Evolutionary conservation across 1,140 invertebrate species (phyloP), one percentile per base, ranked within the genome.

Genomic region (Drosophila sp.): DNA sequence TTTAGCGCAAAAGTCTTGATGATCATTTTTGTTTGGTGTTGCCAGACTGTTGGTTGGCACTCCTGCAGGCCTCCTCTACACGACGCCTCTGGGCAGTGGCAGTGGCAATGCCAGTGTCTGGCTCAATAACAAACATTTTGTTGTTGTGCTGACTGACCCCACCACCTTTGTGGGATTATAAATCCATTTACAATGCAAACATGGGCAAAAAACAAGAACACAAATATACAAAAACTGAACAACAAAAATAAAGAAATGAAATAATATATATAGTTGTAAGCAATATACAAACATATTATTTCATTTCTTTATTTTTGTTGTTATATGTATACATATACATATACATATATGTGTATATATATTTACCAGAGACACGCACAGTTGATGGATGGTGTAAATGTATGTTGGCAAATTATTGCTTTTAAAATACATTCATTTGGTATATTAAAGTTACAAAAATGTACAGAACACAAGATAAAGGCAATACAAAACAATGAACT

Each of bases 181-280:
- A 85, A 85, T 85, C 80, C 77, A 79, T 78, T 80, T 85, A 72
- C 72, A 67, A 70, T 69, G 82, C 82, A 78, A 80, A 78, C 76
- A 79, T 60, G 60, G 40, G 58, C 71, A 76, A 70, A 27, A 61
- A 23, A 44, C 58, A 40, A 44, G 47, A 25, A 7, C 23, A 60
- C 8, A 55, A 47, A 50, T 44, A 64, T 27, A 58, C 27, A 10
- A 4, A 38, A 27, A 23, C 10, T 41, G 23, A 11, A 38, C 29
- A 33, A 8, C n/a, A 62, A 33, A 17, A 23, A 11, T 1, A 47
- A 47, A 47, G 44, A 25, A 47, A 50, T 50, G 25, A 50, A 50
- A 50, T 50, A 50, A 50, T 50, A 50, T 50, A 3, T 50, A 17
- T 17, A 17, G 17, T 50, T 29, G 57, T 29, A 32, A 3, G n/a